phyloP scores from a whole-genome alignment of 2,113 vertebrate genomes.

The Elephas maximus region DNA sequence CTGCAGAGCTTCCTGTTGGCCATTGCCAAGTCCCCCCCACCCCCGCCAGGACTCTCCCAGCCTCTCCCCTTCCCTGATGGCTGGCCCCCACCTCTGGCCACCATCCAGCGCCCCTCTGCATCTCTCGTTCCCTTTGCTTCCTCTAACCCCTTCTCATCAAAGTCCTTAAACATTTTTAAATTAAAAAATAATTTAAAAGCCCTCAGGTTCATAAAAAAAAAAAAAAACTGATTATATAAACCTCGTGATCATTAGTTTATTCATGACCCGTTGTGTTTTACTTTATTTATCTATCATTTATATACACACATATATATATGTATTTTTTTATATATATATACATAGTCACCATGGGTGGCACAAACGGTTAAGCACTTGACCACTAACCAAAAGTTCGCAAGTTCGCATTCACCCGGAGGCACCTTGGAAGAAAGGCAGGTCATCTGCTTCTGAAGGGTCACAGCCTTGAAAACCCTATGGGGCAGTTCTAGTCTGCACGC shows the following conservation, averaged over 20 bases:
- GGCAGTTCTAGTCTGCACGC: background rate
- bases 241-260: background rate
- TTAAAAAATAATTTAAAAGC: background rate
- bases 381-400: no score
- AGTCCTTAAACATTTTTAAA: background rate
- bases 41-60: accelerated
- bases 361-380: no score
- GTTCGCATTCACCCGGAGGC: no score
- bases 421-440: no score
- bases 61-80: background rate
- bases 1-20: conserved; percentile 43
- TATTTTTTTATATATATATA: no score
- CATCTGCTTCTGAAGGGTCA: no score
- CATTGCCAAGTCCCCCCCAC: background rate
- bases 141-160: background rate
- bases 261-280: background rate
- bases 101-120: background rate
- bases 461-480: background rate
- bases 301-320: background rate
- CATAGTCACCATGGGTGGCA: no score
- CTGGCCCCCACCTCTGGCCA: background rate
- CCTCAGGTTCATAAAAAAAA: background rate
- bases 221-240: background rate
- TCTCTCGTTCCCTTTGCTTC: background rate
- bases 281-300: background rate